Percentiles rank a stretch among this genome's conserved stretches.
These are phyloP conservation scores for Pristiophorus japonicus DNA, from an alignment of 2,113 vertebrate species.

Conservation along the genomic window DNA sequence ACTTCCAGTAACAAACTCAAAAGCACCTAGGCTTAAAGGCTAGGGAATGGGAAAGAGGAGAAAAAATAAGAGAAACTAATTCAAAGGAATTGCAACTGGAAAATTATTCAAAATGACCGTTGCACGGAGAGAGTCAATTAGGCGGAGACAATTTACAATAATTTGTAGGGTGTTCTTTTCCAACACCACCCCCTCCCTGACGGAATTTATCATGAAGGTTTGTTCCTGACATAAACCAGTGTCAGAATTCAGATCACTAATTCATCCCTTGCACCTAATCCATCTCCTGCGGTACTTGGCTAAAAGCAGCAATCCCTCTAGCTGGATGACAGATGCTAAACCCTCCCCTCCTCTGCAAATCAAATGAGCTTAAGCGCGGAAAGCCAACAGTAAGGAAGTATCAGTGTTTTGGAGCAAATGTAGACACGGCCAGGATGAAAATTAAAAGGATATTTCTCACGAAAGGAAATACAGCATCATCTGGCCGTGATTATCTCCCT, in stretches of 20 bases:
- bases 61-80: too few relatives aligned
- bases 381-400: background rate
- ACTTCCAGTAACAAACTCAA: too few relatives aligned
- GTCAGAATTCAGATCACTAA: background rate
- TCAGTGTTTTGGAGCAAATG: background rate
- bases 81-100: too few relatives aligned
- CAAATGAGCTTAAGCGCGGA: background rate
- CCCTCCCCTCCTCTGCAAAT: background rate
- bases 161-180: too few relatives aligned
- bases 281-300: background rate
- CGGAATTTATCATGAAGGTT: background rate
- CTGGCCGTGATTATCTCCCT: too few relatives aligned
- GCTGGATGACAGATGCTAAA: background rate
- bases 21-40: too few relatives aligned
- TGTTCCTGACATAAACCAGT: background rate
- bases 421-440: background rate
- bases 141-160: too few relatives aligned
- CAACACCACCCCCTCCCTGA: background rate
- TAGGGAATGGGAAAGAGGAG: too few relatives aligned
- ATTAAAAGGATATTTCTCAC: background rate
- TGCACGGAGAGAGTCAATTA: too few relatives aligned
- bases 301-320: background rate
- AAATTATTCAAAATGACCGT: too few relatives aligned
- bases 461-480: background rate
- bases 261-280: background rate